Evolutionary conservation across 2,113 vertebrate species (phyloP).

Genomic region (Gymnogyps californianus): DNA sequence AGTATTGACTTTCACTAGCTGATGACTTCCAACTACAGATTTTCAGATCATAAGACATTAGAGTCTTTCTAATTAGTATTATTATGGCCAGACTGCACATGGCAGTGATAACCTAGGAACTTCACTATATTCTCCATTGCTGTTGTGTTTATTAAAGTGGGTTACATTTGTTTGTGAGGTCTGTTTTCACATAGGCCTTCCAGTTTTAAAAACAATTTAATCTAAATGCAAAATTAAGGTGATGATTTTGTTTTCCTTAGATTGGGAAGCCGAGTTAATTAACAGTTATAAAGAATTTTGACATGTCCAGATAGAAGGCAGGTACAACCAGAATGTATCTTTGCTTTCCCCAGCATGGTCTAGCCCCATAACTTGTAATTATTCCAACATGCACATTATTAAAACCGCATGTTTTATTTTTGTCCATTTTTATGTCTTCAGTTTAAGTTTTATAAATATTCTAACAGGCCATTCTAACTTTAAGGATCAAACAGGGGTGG

Average conservation of each 20-base stretch:
- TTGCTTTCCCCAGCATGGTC: not conserved
- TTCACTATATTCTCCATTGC: not conserved
- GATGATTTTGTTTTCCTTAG: not conserved
- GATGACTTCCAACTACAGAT: not conserved
- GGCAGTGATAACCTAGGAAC: not conserved
- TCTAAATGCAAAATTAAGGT: not conserved
- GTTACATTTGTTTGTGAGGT: not conserved
- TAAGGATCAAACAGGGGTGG: not conserved
- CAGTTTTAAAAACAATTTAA: not conserved
- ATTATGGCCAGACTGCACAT: not conserved
- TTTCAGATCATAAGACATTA: not conserved
- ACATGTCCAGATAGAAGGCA: not conserved
- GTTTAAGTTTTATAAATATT: slow-evolving; percentile 50
- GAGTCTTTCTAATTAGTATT: not conserved
- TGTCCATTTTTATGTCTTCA: slow-evolving; percentile 7
- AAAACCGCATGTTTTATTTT: not conserved
- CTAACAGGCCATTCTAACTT: not conserved
- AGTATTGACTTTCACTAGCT: not conserved
- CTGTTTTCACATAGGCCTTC: not conserved
- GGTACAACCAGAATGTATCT: not conserved
- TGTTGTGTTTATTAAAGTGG: not conserved
- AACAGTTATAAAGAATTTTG: not conserved
- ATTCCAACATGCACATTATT: not conserved
- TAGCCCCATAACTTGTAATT: not conserved
- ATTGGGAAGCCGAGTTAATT: not conserved